phyloP scores from a whole-genome alignment of 2,797 vertebrate species.

The Calcarius lapponicus region DNA sequence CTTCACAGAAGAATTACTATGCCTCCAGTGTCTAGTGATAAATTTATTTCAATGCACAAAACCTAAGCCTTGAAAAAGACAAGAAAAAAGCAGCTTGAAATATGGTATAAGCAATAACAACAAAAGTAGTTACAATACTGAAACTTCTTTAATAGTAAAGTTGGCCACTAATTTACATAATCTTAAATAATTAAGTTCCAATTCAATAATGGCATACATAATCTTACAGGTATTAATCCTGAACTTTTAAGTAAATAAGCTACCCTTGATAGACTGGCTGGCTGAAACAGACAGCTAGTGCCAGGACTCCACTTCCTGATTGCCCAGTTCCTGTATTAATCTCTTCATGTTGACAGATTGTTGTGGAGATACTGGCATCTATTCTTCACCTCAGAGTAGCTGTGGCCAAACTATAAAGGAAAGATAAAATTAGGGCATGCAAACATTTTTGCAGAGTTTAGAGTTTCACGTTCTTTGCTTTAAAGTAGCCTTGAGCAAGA shows the following conservation, averaged over 20 bases:
- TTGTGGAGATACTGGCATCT: conserved; percentile 92
- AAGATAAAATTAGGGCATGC: background rate
- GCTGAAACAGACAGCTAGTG: background rate
- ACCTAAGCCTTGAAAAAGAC: conserved; percentile 55
- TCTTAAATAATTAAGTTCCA: conserved; percentile 28
- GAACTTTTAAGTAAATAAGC: conserved; percentile 76
- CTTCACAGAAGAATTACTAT: conserved; percentile 31
- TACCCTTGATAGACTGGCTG: conserved; percentile 16
- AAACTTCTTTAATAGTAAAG: conserved; percentile 65
- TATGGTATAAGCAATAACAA: conserved; percentile 45
- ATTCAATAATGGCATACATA: background rate
- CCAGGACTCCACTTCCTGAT: background rate
- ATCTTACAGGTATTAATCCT: conserved; percentile 47
- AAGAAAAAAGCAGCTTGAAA: conserved; percentile 71
- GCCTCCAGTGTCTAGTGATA: conserved; percentile 42
- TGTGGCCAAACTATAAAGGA: conserved; percentile 81
- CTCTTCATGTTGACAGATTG: conserved; percentile 93
- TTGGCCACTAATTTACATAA: conserved; percentile 55
- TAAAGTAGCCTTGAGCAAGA: background rate
- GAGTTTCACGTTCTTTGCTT: background rate
- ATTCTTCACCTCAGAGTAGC: conserved; percentile 86
- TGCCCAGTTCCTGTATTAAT: background rate
- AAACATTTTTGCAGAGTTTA: background rate
- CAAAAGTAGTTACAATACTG: conserved; percentile 37
- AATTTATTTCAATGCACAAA: conserved; percentile 69